phyloP scores from a whole-genome alignment of 2,113 vertebrate species.

The Cyrtonyx montezumae region DNA sequence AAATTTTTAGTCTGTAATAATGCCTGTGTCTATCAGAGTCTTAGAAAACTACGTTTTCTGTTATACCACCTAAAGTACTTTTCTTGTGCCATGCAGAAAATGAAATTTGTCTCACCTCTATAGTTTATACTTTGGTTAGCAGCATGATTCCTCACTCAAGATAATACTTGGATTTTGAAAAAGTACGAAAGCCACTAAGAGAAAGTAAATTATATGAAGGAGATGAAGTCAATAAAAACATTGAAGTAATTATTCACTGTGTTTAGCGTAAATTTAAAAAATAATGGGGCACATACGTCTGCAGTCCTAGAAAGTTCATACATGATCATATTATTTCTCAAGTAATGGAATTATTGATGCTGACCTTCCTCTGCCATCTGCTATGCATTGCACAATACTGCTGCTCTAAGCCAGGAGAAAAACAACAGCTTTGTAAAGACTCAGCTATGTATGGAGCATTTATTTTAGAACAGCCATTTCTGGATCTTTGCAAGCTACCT shows the following conservation, averaged over 20 bases:
- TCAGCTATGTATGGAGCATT: neutral
- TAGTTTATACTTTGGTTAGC: neutral
- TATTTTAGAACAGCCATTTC: neutral
- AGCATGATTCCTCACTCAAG: neutral
- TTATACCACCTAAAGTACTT: slow-evolving; percentile 1
- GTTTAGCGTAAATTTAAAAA: slow-evolving; percentile 16
- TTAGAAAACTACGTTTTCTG: slow-evolving; percentile 14
- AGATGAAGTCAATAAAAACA: neutral
- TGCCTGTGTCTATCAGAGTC: neutral
- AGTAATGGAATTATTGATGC: slow-evolving; percentile 17
- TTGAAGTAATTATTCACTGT: neutral
- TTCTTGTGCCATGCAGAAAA: slow-evolving; percentile 4
- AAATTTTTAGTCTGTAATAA: slow-evolving; percentile 27
- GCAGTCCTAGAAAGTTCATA: slow-evolving; percentile 15
- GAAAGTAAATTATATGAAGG: neutral
- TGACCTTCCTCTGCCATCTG: slow-evolving; percentile 53
- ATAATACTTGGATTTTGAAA: neutral
- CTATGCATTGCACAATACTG: slow-evolving; percentile 1
- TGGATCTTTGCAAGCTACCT: neutral
- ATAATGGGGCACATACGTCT: neutral
- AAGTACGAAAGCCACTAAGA: neutral
- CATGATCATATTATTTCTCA: slow-evolving; percentile 13
- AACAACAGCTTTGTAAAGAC: neutral
- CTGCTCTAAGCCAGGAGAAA: neutral
- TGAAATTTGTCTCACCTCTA: slow-evolving; percentile 23